These are phyloP conservation scores for Hydra vulgaris DNA, from an alignment of 30 jellyfish, hydroid and myxozoan genomes.

Conservation along the genomic window DNA sequence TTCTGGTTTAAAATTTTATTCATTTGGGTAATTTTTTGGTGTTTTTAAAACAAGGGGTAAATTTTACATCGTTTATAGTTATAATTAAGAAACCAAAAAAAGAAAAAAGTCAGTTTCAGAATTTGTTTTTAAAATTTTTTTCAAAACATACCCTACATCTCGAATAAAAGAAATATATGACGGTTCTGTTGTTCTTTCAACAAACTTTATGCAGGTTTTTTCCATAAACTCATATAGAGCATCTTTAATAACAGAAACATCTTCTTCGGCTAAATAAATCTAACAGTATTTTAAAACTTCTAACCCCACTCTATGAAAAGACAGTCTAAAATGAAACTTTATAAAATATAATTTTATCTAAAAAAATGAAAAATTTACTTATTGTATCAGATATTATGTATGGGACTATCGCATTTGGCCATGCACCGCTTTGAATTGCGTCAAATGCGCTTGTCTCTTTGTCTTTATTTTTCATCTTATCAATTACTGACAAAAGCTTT, in stretches of 20 bases:
- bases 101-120: too few relatives aligned
- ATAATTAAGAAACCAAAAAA: too few relatives aligned
- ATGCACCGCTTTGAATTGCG: conserved; percentile 49
- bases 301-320: too few relatives aligned
- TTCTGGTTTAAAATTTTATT: too few relatives aligned
- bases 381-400: conserved; percentile 18
- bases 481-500: neutral
- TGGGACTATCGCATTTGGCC: conserved; percentile 77
- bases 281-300: neutral
- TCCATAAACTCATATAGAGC: conserved; percentile 54
- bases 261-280: conserved; percentile 13
- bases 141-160: neutral
- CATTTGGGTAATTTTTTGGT: too few relatives aligned
- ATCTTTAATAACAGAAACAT: conserved; percentile 29
- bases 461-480: conserved; percentile 2
- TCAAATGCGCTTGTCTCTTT: conserved; percentile 42
- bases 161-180: neutral
- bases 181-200: conserved; percentile 34
- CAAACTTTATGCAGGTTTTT: conserved; percentile 52
- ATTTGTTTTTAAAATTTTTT: too few relatives aligned
- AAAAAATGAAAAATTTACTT: neutral
- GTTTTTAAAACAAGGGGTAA: too few relatives aligned
- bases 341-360: too few relatives aligned
- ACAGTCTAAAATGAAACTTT: too few relatives aligned
- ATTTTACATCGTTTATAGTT: too few relatives aligned